Base-by-base conservation (phyloP, 2,113 vertebrate genomes). In the Zingel zingel region DNA sequence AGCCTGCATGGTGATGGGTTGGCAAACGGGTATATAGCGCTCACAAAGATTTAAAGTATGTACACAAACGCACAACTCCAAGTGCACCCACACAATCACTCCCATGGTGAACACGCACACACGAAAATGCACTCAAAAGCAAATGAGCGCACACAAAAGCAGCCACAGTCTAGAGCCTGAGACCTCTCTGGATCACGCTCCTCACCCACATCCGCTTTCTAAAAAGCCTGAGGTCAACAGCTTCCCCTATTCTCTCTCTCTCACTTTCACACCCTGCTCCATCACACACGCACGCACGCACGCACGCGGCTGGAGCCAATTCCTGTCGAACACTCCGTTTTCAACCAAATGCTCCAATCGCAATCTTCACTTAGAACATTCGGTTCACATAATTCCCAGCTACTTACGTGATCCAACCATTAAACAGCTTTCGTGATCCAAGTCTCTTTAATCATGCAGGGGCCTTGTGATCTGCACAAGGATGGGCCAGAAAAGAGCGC, bases 191-290 rank as follows among this genome's bases (percentile, higher is more conserved):
- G 75, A 89, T 89, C 81, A 86, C 18, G 68, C 88, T 86, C 81
- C 81, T 85, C 82, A 78, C 85, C 84, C 84, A 94, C 90, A 94
- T 94, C 93, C 92, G 89, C 93, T 95, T 95, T 94, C 86, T 88
- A 67, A 89, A 92, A 84, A 82, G 83, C 78, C 57, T 85, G 86
- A 93, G 90, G 91, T 91, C 90, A 92, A 88, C 50, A 87, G 92
- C 94, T 95, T 94, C 93, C 91, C 79, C 72, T 89, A 86, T 92
- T 90, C 81, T 88, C 81, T 90, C 81, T 88, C 81, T 94, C 88
- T 91, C 93, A 94, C 94, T 94, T 94, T 95, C 94, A 93, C 93
- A 93, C 82, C 66, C 47, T 68, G 77, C 77, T 79, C 83, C 53
- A n/a, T 81, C 85, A 19, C 63, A 33, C 45, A 45, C 56, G 76